Conservation (phyloP, 2,888 invertebrate genomes). For the Ganaspis brasiliensis region DNA sequence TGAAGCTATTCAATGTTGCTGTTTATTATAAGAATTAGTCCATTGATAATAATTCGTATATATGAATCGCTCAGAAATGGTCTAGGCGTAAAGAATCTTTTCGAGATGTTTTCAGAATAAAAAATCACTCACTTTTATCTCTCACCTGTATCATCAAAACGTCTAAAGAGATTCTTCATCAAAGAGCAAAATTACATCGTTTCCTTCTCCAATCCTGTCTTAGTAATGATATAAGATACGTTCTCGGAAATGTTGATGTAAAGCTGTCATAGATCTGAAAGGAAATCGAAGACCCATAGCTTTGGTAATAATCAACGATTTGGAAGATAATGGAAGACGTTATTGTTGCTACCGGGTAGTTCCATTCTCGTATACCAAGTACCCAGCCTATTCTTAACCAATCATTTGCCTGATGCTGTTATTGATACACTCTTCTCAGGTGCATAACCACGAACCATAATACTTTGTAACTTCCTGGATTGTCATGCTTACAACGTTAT, state of each 20-base stretch:
- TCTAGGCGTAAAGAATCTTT: no score
- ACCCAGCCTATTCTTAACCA: neutral
- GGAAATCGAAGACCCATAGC: constrained; percentile 67
- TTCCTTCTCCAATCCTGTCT: constrained; percentile 5
- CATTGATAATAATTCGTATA: neutral
- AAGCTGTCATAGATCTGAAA: constrained; percentile 66
- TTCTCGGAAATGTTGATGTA: constrained; percentile 55
- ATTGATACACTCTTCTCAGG: neutral
- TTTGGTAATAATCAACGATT: constrained; percentile 70
- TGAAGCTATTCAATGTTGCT: constrained; percentile 4
- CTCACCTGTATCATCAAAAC: neutral
- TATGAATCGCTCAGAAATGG: no score
- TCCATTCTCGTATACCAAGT: constrained; percentile 2
- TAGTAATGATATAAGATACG: neutral
- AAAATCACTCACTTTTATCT: neutral
- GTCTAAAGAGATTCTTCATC: neutral
- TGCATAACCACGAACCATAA: neutral
- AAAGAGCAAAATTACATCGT: neutral
- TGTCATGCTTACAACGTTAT: no score
- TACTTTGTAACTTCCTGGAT: no score
- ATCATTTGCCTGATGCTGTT: constrained; percentile 15
- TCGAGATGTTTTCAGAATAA: no score
- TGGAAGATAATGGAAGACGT: constrained; percentile 71
- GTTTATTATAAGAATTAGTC: neutral
- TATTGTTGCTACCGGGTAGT: constrained; percentile 29